phyloP scores from a whole-genome alignment of 2,797 vertebrate genomes.

The Poecilia gillii region DNA sequence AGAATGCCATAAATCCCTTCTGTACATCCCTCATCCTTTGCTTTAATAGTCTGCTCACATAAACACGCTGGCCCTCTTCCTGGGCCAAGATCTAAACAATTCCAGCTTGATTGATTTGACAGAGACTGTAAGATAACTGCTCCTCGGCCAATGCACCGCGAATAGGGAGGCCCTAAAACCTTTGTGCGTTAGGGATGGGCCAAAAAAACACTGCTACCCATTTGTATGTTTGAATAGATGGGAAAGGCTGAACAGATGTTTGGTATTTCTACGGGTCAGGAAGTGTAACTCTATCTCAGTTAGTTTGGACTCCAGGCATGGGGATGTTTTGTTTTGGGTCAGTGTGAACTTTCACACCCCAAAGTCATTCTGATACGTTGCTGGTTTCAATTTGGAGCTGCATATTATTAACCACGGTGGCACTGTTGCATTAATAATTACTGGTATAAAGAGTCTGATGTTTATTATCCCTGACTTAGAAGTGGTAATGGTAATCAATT shows the following conservation, averaged over 20 bases:
- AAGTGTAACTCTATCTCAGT: constrained; percentile 62
- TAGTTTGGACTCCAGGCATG: constrained; percentile 55
- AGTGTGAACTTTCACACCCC: constrained; percentile 61
- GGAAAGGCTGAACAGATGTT: constrained; percentile 61
- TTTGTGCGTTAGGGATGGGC: constrained; percentile 49
- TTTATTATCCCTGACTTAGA: not conserved
- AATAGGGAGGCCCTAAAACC: constrained; percentile 71
- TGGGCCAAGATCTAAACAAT: constrained; percentile 79
- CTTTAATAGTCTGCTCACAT: constrained; percentile 71
- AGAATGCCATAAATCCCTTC: constrained; percentile 64
- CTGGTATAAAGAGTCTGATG: not conserved
- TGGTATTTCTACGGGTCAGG: constrained; percentile 58
- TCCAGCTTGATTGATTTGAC: constrained; percentile 81
- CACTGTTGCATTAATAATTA: constrained; percentile 10
- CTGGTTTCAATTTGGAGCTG: constrained; percentile 12
- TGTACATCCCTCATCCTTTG: constrained; percentile 69
- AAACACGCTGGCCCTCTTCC: constrained; percentile 69
- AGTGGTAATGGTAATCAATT: not conserved
- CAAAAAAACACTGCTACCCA: constrained; percentile 59
- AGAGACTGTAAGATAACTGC: constrained; percentile 78
- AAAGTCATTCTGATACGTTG: constrained; percentile 40
- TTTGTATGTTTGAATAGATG: constrained; percentile 56
- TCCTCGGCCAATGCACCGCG: constrained; percentile 72
- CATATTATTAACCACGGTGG: constrained; percentile 4
- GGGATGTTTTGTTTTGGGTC: constrained; percentile 70